phyloP scores from a whole-genome alignment of 2,797 vertebrate species.

The Enteromius fasciolatus region DNA sequence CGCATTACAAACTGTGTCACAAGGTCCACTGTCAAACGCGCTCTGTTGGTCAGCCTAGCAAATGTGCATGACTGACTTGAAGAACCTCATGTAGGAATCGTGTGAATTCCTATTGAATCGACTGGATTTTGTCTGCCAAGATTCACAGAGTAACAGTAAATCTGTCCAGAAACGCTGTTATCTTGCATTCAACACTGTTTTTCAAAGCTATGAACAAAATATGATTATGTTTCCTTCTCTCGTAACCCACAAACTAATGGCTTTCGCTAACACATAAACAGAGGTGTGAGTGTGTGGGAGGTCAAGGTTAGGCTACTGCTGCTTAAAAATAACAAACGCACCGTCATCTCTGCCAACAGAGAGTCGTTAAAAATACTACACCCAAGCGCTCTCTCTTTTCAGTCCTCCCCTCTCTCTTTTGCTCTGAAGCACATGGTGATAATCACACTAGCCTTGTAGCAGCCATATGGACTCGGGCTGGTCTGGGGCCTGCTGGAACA shows the following conservation, averaged over 20 bases:
- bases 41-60: neutral
- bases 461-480: conserved; percentile 85
- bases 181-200: neutral
- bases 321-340: conserved; percentile 78
- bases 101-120: neutral
- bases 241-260: conserved; percentile 43
- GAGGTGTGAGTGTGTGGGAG: conserved; percentile 55
- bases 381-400: conserved; percentile 40
- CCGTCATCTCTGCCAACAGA: conserved; percentile 70
- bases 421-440: conserved; percentile 80
- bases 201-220: conserved; percentile 38
- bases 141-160: neutral
- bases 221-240: conserved; percentile 17
- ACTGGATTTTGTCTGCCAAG: neutral
- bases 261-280: conserved; percentile 35
- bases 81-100: too few species aligned
- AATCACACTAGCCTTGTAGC: conserved; percentile 80
- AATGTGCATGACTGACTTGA: neutral
- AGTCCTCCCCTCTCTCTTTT: conserved; percentile 60
- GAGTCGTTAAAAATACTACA: conserved; percentile 89
- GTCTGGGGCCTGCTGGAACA: conserved; percentile 81
- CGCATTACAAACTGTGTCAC: neutral
- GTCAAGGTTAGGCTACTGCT: conserved; percentile 64
- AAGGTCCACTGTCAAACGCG: neutral
- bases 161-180: neutral